Evolutionary conservation across 2,888 invertebrate species (phyloP).

Genomic region (Philopedon plagiatum): DNA sequence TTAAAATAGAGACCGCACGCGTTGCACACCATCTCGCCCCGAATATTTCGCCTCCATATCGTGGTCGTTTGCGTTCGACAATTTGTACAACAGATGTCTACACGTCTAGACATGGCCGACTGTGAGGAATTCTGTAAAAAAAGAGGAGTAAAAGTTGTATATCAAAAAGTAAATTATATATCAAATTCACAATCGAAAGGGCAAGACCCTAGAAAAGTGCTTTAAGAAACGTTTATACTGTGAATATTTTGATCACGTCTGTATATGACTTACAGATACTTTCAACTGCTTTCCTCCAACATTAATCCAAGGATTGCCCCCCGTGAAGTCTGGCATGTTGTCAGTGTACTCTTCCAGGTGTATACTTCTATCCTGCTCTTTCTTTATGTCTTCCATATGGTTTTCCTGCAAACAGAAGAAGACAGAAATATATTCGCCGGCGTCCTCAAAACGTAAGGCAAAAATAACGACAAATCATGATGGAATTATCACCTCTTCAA

Average conservation of each 20-base stretch:
- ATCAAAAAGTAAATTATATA: too few species aligned
- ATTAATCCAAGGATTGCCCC: conserved; percentile 68
- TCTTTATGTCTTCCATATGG: conserved; percentile 20
- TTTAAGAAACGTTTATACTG: too few species aligned
- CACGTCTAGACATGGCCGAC: conserved; percentile 70
- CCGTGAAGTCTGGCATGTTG: conserved; percentile 65
- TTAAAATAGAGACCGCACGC: conserved; percentile 99
- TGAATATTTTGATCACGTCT: background rate
- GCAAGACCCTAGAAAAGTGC: too few species aligned
- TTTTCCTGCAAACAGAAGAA: conserved; percentile 20
- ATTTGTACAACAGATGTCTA: conserved; percentile 94
- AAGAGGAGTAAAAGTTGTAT: too few species aligned
- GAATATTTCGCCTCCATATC: conserved; percentile 95
- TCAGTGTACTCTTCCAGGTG: conserved; percentile 47
- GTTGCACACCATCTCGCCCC: conserved; percentile 99
- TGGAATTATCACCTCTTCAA: conserved; percentile 52
- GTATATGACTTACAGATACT: conserved; percentile 53
- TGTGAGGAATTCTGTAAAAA: conserved; percentile 35
- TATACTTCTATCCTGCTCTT: conserved; percentile 19
- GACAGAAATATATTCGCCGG: background rate
- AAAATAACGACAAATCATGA: too few species aligned
- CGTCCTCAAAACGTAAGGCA: too few species aligned
- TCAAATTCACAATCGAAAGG: too few species aligned
- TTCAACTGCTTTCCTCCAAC: conserved; percentile 64
- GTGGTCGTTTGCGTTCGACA: conserved; percentile 98